Conservation (phyloP, 2,888 invertebrate genomes). For the Dynastes grantii region DNA sequence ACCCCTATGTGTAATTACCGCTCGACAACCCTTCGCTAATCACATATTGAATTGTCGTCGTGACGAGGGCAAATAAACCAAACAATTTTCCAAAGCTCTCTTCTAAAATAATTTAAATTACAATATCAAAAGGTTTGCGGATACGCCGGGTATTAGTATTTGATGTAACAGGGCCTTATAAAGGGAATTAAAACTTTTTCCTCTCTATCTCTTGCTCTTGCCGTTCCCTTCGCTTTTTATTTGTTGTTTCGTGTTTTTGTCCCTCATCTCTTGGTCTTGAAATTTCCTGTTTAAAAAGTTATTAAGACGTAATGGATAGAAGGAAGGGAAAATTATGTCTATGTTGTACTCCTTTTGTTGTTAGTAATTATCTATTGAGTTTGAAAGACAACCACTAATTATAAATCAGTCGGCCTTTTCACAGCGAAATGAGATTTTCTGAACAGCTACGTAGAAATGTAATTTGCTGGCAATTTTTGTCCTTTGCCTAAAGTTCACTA, state of each 20-base stretch:
- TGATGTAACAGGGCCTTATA: conserved; percentile 38
- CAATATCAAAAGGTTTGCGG: conserved; percentile 50
- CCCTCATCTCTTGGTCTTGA: conserved; percentile 16
- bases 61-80: conserved; percentile 60
- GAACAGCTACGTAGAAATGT: neutral
- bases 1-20: conserved; percentile 65
- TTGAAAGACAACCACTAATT: conserved; percentile 2
- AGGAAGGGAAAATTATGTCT: neutral
- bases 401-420: neutral
- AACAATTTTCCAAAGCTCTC: conserved; percentile 62
- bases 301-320: conserved; percentile 28
- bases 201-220: conserved; percentile 7
- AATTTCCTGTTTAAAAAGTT: conserved; percentile 37
- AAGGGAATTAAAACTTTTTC: conserved; percentile 45
- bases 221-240: conserved; percentile 1
- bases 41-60: conserved; percentile 69
- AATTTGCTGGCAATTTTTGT: neutral
- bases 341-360: neutral
- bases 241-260: conserved; percentile 28
- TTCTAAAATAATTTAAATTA: conserved; percentile 54
- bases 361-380: neutral
- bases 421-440: neutral
- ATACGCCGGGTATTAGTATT: conserved; percentile 46
- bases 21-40: conserved; percentile 65
- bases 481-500: neutral